These are phyloP conservation scores for Iselma pallidipennis DNA, from an alignment of 2,888 invertebrate genomes.

Conservation along the genomic window DNA sequence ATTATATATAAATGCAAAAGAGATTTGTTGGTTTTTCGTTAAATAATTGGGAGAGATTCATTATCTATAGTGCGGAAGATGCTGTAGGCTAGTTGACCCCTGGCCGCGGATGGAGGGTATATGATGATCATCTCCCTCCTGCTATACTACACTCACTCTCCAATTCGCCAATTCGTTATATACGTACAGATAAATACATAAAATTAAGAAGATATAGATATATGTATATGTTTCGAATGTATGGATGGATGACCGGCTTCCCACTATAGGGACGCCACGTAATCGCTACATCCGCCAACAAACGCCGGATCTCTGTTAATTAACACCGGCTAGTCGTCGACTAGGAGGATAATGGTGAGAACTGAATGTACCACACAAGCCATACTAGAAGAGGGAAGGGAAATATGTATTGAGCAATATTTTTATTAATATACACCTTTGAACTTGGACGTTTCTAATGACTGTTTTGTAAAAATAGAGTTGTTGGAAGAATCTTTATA, in stretches of 20 bases:
- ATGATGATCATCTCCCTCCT: neutral
- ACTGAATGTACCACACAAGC: constrained; percentile 1
- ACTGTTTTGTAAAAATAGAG: too few relatives aligned
- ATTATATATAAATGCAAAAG: constrained; percentile 12
- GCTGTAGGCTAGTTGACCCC: constrained; percentile 46
- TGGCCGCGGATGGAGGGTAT: constrained; percentile 37
- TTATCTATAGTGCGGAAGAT: constrained; percentile 46
- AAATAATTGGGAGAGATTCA: constrained; percentile 31
- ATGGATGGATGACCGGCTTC: constrained; percentile 14
- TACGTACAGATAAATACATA: too few relatives aligned
- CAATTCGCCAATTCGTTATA: too few relatives aligned
- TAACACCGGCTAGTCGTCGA: constrained; percentile 39
- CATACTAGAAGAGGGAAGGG: neutral
- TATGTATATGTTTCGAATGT: too few relatives aligned
- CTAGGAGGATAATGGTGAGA: constrained; percentile 26
- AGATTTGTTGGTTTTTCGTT: neutral
- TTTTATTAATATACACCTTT: neutral
- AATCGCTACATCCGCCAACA: constrained; percentile 49
- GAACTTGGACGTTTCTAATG: too few relatives aligned
- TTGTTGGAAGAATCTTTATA: too few relatives aligned
- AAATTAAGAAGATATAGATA: neutral
- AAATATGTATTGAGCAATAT: neutral
- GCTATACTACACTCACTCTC: too few relatives aligned
- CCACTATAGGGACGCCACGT: constrained; percentile 36
- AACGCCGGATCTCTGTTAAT: constrained; percentile 47